Conservation (phyloP, 2,113 vertebrate species). For the Marmota flaviventris region DNA sequence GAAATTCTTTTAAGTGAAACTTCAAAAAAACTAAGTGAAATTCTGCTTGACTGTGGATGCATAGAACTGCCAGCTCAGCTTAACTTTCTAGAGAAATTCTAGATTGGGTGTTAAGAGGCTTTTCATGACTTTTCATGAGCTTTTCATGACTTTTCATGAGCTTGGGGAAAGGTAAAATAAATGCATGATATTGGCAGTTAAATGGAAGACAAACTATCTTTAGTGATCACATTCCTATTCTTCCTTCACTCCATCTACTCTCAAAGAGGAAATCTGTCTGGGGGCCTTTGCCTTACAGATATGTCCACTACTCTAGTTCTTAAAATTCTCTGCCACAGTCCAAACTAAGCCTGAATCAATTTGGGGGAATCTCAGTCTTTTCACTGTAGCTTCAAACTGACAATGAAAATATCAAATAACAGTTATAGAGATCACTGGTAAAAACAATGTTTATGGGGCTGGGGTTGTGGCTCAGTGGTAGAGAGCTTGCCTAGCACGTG, state of each 20-base stretch:
- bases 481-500: too few relatives aligned
- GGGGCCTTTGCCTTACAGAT: not conserved
- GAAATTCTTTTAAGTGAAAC: too few relatives aligned
- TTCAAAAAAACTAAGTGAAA: not conserved
- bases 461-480: too few relatives aligned
- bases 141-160: not conserved
- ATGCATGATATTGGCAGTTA: not conserved
- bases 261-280: not conserved
- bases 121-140: too few relatives aligned
- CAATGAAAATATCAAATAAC: not conserved
- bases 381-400: not conserved
- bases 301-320: not conserved
- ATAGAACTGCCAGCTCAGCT: not conserved
- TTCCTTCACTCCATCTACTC: not conserved
- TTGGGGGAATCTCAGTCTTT: not conserved
- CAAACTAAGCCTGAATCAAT: not conserved
- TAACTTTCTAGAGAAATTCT: slow-evolving; percentile 21
- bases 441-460: not conserved
- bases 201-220: not conserved
- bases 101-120: slow-evolving; percentile 8
- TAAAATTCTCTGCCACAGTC: not conserved
- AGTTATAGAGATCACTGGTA: not conserved
- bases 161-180: not conserved
- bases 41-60: not conserved
- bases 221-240: not conserved